Percentiles rank a stretch among this genome's conserved stretches.
These are phyloP conservation scores for Microctonus brassicae DNA, from an alignment of 2,888 invertebrate species.

Conservation along the genomic window DNA sequence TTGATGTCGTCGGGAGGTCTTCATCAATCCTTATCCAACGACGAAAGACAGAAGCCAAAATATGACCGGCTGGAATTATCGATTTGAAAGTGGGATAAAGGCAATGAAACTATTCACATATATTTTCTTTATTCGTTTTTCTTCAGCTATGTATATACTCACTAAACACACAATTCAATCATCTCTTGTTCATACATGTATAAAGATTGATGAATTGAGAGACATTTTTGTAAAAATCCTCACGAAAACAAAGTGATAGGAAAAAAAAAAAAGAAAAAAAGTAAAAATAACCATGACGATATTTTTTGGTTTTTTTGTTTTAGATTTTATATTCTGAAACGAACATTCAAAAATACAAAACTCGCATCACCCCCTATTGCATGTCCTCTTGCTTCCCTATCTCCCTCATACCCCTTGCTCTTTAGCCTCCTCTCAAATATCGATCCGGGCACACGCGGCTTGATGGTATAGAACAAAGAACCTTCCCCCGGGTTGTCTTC, in stretches of 20 bases:
- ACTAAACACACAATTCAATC: neutral
- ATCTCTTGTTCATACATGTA: neutral
- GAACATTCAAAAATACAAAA: conserved; percentile 29
- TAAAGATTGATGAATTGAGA: neutral
- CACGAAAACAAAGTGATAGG: neutral
- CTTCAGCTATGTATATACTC: neutral
- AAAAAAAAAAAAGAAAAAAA: neutral
- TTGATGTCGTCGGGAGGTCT: conserved; percentile 48
- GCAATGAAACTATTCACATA: neutral
- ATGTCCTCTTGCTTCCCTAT: neutral
- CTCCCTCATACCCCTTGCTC: conserved; percentile 6
- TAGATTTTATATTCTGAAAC: conserved; percentile 4
- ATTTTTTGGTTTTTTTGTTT: neutral
- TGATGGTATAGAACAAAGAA: conserved; percentile 37
- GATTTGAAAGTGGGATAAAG: conserved; percentile 8
- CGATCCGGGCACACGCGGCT: conserved; percentile 36
- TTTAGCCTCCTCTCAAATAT: conserved; percentile 31
- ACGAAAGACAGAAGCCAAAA: conserved; percentile 50
- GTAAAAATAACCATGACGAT: neutral
- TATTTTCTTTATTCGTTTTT: neutral
- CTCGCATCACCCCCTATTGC: conserved; percentile 6
- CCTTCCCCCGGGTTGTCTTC: conserved; percentile 36
- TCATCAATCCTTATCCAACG: conserved; percentile 49
- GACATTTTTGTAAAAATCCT: neutral
- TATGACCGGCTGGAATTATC: conserved; percentile 37